Evolutionary conservation across 2,888 invertebrate genomes (phyloP), one percentile per base, ranked within the genome.

Genomic region (Sicus ferrugineus): DNA sequence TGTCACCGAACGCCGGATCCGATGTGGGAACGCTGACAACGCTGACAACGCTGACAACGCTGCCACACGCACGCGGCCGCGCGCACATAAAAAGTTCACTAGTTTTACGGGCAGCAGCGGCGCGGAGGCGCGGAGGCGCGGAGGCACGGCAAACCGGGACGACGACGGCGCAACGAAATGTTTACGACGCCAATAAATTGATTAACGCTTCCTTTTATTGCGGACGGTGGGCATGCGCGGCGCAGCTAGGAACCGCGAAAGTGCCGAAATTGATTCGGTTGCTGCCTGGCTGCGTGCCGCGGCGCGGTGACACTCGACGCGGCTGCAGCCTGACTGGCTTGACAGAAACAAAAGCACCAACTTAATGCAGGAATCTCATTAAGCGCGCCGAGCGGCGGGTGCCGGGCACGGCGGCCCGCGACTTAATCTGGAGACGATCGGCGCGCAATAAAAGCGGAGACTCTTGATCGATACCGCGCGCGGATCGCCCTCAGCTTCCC

Each of bases 151-250:
- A 3, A 46, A 46, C 3, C 54, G 11, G 26, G 14, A 54, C 28
- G 54, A 26, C 28, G 23, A 26, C 23, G 21, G 42, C n/a, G n/a
- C 16, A 38, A 26, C 7, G 23, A 38, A 61, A 38, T 38, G 26
- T 61, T 61, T 61, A 61, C 61, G 61, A 61, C 23, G 42, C 26
- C 42, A 61, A 61, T 61, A 38, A 61, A 61, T 61, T 42, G 42
- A 26, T 61, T 61, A 61, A 61, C 61, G 61, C 61, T 42, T 61
- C 11, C 6, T 42, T 42, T 61, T 61, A 38, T 59, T 9, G 21
- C 14, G 38, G 38, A 26, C 61, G 42, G 21, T 16, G 26, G 28
- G 56, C 38, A 59, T n/a, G 21, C 42, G 23, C 21, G 16, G 2
- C 23, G 6, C 0, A 21, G 16, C 9, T 21, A 9, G 34, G 52